Evolutionary conservation across 2,113 vertebrate species (phyloP), one percentile per base, ranked within the genome.

Genomic region (Gulo gulo): DNA sequence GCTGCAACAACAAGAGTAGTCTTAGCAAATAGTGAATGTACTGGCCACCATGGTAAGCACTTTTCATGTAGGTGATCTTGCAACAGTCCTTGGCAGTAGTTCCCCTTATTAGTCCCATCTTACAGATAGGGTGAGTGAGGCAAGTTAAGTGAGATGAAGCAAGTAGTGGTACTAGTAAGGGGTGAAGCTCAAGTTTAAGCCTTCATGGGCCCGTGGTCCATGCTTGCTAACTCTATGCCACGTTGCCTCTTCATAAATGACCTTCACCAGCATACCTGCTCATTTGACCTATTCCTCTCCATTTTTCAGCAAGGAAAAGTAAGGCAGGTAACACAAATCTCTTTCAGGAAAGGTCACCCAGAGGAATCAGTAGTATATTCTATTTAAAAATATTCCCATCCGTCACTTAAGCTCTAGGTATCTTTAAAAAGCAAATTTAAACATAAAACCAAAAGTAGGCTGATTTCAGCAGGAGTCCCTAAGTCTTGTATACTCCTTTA

Each of bases 401-500:
- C 26, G 39, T 20, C 36, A 81, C 8, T 34, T 24, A 45, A 79
- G 39, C 24, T 76, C 18, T 52, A 63, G 50, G 45, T 42, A 26
- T 29, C 55, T 96, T n/a, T 3, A 76, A 50, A 36, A 47, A 93
- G 80, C 4, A 78, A 78, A 78, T 80, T 65, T 57, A 78, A 73
- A 81, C 45, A 42, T 2, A 85, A 65, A 88, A 71, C 4, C 3
- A 2, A 61, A 87, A 91, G 18, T 31, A 78, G 13, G 34, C 2
- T 13, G 6, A 76, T 47, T 83, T 65, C 78, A 45, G 21, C 26
- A 18, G 3, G 7, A 59, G 69, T 80, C 39, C 6, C 24, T 96
- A 89, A 96, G 88, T 84, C 74, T 94, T 96, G 59, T 95, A 61
- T 74, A 79, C 31, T 95, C 29, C 16, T 50, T 93, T 92, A 94